Evolutionary conservation across 2,797 vertebrate genomes (phyloP).

Genomic region (Manis javanica): DNA sequence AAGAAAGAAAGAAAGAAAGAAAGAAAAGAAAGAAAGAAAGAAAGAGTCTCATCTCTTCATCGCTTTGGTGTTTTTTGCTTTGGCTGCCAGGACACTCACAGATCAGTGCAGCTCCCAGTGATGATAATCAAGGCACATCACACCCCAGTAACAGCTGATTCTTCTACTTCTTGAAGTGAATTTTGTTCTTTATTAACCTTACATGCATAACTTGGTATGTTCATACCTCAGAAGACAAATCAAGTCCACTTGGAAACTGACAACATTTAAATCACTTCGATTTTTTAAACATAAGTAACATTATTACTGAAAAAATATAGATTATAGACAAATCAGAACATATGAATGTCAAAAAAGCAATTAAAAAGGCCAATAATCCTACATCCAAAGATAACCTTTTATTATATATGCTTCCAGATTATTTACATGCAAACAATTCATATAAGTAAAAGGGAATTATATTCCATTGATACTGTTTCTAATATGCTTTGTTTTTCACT

Average conservation of each 20-base stretch:
- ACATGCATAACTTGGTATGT: not conserved
- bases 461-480: not conserved
- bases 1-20: no score
- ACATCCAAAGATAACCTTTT: not conserved
- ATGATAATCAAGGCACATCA: not conserved
- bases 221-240: not conserved
- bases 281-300: not conserved
- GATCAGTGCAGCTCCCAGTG: not conserved
- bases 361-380: not conserved
- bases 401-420: not conserved
- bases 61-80: not conserved
- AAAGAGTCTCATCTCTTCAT: not conserved
- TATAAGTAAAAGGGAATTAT: not conserved
- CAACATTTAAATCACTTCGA: not conserved
- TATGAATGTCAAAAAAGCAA: not conserved
- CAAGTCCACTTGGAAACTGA: not conserved
- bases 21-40: not conserved
- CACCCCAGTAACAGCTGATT: not conserved
- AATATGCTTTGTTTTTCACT: not conserved
- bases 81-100: not conserved
- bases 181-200: not conserved
- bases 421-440: not conserved
- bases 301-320: not conserved
- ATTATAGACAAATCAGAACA: slow-evolving; percentile 14
- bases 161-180: not conserved